These are phyloP conservation scores for Lutjanus erythropterus DNA, from an alignment of 2,113 vertebrate species.

Conservation along the genomic window DNA sequence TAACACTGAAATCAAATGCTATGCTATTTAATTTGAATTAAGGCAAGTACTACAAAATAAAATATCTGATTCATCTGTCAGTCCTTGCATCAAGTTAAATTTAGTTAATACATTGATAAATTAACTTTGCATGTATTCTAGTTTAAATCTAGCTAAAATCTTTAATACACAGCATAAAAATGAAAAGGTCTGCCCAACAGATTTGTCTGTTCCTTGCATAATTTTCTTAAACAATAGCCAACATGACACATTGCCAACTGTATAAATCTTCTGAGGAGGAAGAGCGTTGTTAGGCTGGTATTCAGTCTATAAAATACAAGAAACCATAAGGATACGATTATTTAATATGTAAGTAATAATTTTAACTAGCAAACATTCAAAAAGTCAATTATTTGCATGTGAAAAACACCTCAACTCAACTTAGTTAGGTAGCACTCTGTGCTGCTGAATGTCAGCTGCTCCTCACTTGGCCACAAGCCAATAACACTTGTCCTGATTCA, in stretches of 20 bases:
- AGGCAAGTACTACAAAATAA: no score
- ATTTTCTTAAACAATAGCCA: not conserved
- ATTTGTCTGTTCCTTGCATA: not conserved
- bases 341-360: not conserved
- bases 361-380: not conserved
- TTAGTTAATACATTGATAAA: no score
- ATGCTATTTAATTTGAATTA: no score
- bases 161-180: not conserved
- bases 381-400: not conserved
- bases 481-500: conserved; percentile 32
- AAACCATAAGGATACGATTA: not conserved
- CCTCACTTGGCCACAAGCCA: not conserved
- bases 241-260: not conserved
- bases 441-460: not conserved
- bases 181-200: not conserved
- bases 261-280: not conserved
- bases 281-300: not conserved
- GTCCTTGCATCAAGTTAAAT: no score
- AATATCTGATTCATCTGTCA: no score
- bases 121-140: not conserved
- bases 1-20: no score
- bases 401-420: not conserved
- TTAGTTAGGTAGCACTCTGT: not conserved
- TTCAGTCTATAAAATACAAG: not conserved
- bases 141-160: not conserved